Conservation (phyloP, 2,797 vertebrate genomes). For the Anguilla marmorata region DNA sequence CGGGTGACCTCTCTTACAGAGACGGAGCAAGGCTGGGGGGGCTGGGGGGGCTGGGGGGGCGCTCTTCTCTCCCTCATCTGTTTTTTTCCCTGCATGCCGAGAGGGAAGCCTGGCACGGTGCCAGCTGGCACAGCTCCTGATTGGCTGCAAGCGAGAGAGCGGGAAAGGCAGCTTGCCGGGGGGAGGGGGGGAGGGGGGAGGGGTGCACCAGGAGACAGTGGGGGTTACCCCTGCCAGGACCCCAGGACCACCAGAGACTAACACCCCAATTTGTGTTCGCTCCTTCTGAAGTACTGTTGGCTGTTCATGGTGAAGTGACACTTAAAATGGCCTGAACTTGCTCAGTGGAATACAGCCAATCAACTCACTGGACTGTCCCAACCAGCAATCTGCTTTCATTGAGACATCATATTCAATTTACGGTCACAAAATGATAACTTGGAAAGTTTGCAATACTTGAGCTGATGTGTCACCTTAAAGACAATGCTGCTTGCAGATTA, state of each 20-base stretch:
- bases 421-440: neutral
- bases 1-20: constrained; percentile 15
- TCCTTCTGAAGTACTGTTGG: neutral
- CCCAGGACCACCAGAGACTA: neutral
- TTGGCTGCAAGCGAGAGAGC: neutral
- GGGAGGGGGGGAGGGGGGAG: neutral
- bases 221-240: neutral
- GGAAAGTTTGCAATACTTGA: too few species aligned
- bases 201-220: neutral
- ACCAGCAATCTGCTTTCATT: neutral
- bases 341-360: neutral
- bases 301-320: neutral
- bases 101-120: constrained; percentile 34
- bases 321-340: neutral
- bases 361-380: neutral
- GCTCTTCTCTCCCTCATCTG: neutral
- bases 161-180: neutral
- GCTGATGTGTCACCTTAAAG: too few species aligned
- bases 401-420: neutral
- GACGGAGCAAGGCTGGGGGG: neutral
- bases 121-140: constrained; percentile 22
- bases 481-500: neutral
- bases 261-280: neutral
- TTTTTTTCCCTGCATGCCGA: constrained; percentile 14
- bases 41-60: constrained; percentile 33